Percentiles rank a stretch among this genome's conserved stretches.
phyloP scores from a whole-genome alignment of 2,113 vertebrate genomes.

The Sterna hirundo region DNA sequence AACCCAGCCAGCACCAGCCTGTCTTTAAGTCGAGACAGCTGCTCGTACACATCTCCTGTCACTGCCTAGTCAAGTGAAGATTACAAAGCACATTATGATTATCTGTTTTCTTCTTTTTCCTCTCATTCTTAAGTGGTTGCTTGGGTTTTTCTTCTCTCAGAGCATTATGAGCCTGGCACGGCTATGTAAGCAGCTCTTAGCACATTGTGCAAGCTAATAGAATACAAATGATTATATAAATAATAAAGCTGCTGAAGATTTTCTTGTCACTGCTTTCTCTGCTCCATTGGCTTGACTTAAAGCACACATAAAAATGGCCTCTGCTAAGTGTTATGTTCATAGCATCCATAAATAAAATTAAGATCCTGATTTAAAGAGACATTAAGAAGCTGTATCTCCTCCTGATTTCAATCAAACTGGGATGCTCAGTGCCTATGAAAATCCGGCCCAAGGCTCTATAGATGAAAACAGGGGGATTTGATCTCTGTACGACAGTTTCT shows the following conservation, averaged over 20 bases:
- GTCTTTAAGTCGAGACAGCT: neutral
- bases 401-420: conserved; percentile 16
- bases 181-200: neutral
- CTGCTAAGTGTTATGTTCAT: conserved; percentile 34
- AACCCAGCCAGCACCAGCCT: neutral
- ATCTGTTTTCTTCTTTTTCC: neutral
- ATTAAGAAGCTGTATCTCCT: conserved; percentile 19
- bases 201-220: conserved; percentile 8
- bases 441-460: neutral
- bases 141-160: conserved; percentile 3
- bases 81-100: conserved; percentile 27
- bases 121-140: conserved; percentile 1
- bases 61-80: neutral
- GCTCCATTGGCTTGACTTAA: conserved; percentile 59
- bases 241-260: conserved; percentile 55
- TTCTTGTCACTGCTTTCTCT: conserved; percentile 49
- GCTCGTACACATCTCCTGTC: neutral
- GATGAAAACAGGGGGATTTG: neutral
- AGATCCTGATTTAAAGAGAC: conserved; percentile 48
- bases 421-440: neutral
- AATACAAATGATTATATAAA: conserved; percentile 57
- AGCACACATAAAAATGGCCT: conserved; percentile 53
- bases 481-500: neutral
- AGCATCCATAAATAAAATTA: conserved; percentile 55
- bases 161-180: neutral